Base-by-base conservation (phyloP, 2,888 invertebrate genomes). In the Coleophora flavipennella region DNA sequence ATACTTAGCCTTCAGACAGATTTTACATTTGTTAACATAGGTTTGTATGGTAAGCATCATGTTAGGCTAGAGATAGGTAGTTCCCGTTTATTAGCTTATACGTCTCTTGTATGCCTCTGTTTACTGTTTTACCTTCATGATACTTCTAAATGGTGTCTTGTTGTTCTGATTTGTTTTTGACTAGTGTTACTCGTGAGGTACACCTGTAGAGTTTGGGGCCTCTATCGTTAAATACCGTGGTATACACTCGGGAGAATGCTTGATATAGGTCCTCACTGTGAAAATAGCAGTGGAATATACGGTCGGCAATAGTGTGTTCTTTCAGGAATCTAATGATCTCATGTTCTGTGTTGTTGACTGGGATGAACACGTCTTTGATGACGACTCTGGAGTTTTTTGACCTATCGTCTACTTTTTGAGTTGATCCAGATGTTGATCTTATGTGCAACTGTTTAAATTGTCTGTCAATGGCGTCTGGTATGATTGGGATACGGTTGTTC, bases 1-100 rank as follows among this genome's bases (percentile, higher is more conserved):
- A 12, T 58, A 56, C 50, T 56, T 59, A 6, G 35, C 40, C 43
- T 53, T 51, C 2, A 53, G 13, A 31, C 56, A 58, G n/a, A n/a
- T n/a, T n/a, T n/a, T n/a, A n/a, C n/a, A n/a, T n/a, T n/a, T n/a
- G n/a, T n/a, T n/a, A n/a, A n/a, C n/a, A n/a, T n/a, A n/a, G n/a
- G n/a, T n/a, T n/a, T n/a, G n/a, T n/a, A n/a, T n/a, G n/a, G n/a
- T n/a, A n/a, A n/a, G n/a, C n/a, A n/a, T n/a, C n/a, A n/a, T n/a
- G n/a, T n/a, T n/a, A n/a, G n/a, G n/a, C n/a, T n/a, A n/a, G n/a
- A n/a, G n/a, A n/a, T n/a, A n/a, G n/a, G n/a, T n/a, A n/a, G n/a
- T n/a, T n/a, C n/a, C n/a, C n/a, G n/a, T n/a, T n/a, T n/a, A n/a
- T n/a, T n/a, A n/a, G n/a, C n/a, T n/a, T n/a, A n/a, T n/a, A n/a